These are phyloP conservation scores for Ochropleura plecta DNA, from an alignment of 2,888 invertebrate species.

Conservation along the genomic window DNA sequence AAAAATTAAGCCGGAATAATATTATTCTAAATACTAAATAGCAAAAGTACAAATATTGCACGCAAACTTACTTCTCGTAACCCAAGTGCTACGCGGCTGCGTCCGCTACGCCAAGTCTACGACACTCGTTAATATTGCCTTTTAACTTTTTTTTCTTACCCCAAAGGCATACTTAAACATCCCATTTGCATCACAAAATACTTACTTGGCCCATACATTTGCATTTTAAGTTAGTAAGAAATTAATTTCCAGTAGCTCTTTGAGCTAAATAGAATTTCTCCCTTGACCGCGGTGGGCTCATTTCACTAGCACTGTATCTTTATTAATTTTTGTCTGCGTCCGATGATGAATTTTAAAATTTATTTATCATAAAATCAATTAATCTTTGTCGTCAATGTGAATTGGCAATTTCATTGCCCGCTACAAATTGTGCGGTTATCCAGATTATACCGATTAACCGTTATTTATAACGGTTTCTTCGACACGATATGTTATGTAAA, in stretches of 20 bases:
- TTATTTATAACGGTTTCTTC: conserved; percentile 35
- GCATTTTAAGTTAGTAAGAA: conserved; percentile 63
- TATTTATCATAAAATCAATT: conserved; percentile 47
- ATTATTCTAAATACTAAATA: not conserved
- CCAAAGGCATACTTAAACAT: conserved; percentile 56
- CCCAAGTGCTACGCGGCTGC: conserved; percentile 49
- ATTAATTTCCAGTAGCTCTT: conserved; percentile 62
- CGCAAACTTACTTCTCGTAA: not conserved
- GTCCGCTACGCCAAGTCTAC: conserved; percentile 49
- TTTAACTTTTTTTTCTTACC: conserved; percentile 51
- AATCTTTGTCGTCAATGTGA: not conserved
- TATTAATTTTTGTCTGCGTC: conserved; percentile 39
- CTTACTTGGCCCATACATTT: conserved; percentile 62
- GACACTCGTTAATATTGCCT: conserved; percentile 36
- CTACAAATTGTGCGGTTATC: conserved; percentile 42
- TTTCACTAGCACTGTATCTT: conserved; percentile 25
- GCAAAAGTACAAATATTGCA: not conserved
- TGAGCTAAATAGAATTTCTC: conserved; percentile 32
- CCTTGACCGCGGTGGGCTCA: conserved; percentile 10
- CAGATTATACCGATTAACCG: conserved; percentile 29
- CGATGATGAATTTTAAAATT: conserved; percentile 43
- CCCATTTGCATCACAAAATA: conserved; percentile 68
- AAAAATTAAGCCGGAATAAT: not conserved
- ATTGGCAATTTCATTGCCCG: not conserved
- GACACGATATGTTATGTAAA: conserved; percentile 25